Conservation (phyloP, 2,888 invertebrate genomes). For the Macrosiphum euphorbiae region DNA sequence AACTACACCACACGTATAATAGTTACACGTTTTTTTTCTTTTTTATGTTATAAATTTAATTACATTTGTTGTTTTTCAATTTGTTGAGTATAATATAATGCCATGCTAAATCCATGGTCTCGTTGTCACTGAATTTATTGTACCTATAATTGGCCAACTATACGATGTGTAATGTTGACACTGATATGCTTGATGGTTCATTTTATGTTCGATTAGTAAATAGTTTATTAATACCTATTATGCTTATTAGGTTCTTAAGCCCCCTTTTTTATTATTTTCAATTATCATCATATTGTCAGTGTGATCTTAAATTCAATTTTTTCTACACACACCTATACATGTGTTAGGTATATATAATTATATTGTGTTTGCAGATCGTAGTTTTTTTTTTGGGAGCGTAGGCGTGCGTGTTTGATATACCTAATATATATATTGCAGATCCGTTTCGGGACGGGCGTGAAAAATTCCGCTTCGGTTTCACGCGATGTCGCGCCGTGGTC, state of each 20-base stretch:
- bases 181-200: neutral
- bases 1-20: neutral
- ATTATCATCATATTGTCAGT: neutral
- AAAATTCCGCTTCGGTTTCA: conserved; percentile 28
- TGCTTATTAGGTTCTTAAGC: neutral
- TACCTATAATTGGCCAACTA: neutral
- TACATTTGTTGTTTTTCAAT: neutral
- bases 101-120: neutral
- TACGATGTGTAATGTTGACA: neutral
- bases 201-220: neutral
- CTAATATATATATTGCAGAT: neutral
- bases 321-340: neutral
- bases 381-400: conserved; percentile 18
- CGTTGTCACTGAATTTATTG: neutral
- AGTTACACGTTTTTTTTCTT: neutral
- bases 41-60: neutral
- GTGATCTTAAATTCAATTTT: neutral
- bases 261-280: neutral
- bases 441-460: conserved; percentile 48
- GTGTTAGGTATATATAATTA: neutral
- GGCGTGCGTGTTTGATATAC: conserved; percentile 17
- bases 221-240: neutral
- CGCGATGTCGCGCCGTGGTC: conserved; percentile 24
- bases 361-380: neutral
- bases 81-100: neutral